Evolutionary conservation across 1,140 invertebrate genomes (phyloP).

Genomic region (Cylas formicarius): DNA sequence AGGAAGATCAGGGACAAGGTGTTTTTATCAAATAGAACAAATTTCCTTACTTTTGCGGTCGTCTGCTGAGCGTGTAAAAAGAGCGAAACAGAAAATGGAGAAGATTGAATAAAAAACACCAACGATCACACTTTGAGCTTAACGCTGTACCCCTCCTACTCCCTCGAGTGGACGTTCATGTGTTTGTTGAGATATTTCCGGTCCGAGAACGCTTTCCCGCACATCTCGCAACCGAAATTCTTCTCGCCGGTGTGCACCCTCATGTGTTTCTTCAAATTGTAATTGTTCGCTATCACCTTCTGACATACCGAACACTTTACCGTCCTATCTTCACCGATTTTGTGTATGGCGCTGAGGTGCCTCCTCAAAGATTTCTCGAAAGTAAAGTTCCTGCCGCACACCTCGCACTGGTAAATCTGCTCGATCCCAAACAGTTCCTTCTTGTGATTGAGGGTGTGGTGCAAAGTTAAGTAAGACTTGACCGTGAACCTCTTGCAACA

Average conservation of each 20-base stretch:
- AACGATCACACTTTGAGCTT: no score
- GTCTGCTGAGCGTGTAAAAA: no score
- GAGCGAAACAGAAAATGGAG: no score
- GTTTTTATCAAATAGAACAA: no score
- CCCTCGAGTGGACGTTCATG: slow-evolving; percentile 41
- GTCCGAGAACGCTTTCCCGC: slow-evolving; percentile 60
- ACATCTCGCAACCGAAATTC: slow-evolving; percentile 48
- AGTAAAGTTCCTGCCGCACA: slow-evolving; percentile 31
- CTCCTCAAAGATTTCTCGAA: slow-evolving; percentile 29
- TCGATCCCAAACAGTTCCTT: slow-evolving; percentile 27
- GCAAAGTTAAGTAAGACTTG: slow-evolving; percentile 37
- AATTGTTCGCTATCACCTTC: slow-evolving; percentile 44
- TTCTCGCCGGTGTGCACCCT: slow-evolving; percentile 47
- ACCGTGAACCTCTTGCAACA: slow-evolving; percentile 44
- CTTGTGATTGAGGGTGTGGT: slow-evolving; percentile 33
- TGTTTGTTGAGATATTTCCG: slow-evolving; percentile 54
- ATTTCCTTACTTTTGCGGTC: no score
- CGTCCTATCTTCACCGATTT: slow-evolving; percentile 24
- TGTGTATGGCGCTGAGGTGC: slow-evolving; percentile 28
- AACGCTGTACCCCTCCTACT: no score
- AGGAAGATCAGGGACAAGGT: no score
- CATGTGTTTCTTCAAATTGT: slow-evolving; percentile 43
- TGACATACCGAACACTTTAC: slow-evolving; percentile 38
- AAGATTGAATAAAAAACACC: no score
- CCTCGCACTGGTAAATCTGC: slow-evolving; percentile 23